These are phyloP conservation scores for Drosophila neocordata DNA, from an alignment of 1,140 invertebrate species.

Conservation along the genomic window DNA sequence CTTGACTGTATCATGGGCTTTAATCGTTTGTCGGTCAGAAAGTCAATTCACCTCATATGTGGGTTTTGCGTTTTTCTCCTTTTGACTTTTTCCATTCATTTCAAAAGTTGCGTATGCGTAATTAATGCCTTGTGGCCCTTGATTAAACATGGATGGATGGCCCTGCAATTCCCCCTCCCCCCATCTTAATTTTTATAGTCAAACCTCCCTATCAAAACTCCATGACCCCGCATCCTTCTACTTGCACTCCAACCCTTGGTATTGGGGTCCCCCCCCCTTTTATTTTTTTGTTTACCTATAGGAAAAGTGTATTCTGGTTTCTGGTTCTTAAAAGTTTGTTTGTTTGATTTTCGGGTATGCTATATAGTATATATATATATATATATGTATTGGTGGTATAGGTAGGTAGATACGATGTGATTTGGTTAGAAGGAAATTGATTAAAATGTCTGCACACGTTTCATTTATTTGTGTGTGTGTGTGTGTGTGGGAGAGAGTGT, in stretches of 20 bases:
- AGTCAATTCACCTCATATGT: slow-evolving; percentile 5
- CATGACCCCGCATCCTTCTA: slow-evolving; percentile 16
- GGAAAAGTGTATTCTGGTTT: slow-evolving; percentile 10
- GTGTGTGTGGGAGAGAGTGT: slow-evolving; percentile 1
- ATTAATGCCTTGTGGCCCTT: slow-evolving; percentile 61
- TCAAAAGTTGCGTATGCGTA: slow-evolving; percentile 63
- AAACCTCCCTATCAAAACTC: slow-evolving; percentile 14
- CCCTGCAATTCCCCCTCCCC: background rate
- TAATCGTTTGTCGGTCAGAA: slow-evolving; percentile 10
- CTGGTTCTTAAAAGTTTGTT: slow-evolving; percentile 10
- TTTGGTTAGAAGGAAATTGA: slow-evolving; percentile 29
- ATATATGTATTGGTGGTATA: background rate
- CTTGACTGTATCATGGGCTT: background rate
- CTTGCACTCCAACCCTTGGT: background rate
- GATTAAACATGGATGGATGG: slow-evolving; percentile 49
- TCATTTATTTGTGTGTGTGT: slow-evolving; percentile 29
- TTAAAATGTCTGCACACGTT: slow-evolving; percentile 41
- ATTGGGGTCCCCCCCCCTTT: slow-evolving; percentile 1
- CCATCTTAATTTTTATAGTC: background rate
- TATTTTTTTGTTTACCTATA: slow-evolving; percentile 15
- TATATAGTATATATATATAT: background rate
- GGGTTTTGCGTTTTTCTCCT: slow-evolving; percentile 22
- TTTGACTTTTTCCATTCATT: slow-evolving; percentile 25
- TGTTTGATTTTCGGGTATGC: slow-evolving; percentile 5
- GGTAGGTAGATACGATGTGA: background rate